Evolutionary conservation across 2,797 vertebrate genomes (phyloP), one percentile per base, ranked within the genome.

Genomic region (Gymnocypris eckloni): DNA sequence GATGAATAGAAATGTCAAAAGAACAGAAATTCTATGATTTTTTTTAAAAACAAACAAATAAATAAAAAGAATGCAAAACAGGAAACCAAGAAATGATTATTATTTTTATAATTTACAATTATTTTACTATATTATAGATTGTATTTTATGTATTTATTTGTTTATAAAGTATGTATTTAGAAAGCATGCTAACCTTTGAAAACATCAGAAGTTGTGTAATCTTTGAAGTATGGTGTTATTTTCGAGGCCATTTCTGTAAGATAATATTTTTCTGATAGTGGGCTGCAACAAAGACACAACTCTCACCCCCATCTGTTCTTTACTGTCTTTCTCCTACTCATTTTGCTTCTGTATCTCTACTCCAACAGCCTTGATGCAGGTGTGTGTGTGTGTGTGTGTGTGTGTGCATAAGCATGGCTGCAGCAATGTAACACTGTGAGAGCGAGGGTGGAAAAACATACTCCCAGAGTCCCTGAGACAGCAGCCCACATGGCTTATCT

Each of bases 401-500:
- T 70, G 25, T 78, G 64, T 69, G 78, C 37, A 72, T 22, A 75
- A 80, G 67, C 43, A 52, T 83, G 28, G 10, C 43, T 64, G 56
- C 70, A 81, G 20, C 12, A 39, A 52, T 79, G 69, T 22, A 67
- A 45, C 78, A 80, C 39, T 67, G 22, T 54, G 67, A 33, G 81
- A 28, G 73, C 8, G 45, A 66, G 45, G 33, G 20, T 52, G 45
- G 18, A 75, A 81, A n/a, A 45, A 56, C 78, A 81, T 87, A 95
- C 95, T 95, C 81, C 95, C 95, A 92, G 89, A 87, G 88, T 91
- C 86, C 89, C 85, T 87, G 89, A 91, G 66, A 89, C 83, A 86
- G 89, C 89, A 81, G 84, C 90, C 83, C 76, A 45, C 90, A 15
- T 79, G 6, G 1, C 93, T 92, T 95, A 98, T 94, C 96, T 95